phyloP scores from a whole-genome alignment of 2,888 invertebrate species.

The Pheosia tremula region DNA sequence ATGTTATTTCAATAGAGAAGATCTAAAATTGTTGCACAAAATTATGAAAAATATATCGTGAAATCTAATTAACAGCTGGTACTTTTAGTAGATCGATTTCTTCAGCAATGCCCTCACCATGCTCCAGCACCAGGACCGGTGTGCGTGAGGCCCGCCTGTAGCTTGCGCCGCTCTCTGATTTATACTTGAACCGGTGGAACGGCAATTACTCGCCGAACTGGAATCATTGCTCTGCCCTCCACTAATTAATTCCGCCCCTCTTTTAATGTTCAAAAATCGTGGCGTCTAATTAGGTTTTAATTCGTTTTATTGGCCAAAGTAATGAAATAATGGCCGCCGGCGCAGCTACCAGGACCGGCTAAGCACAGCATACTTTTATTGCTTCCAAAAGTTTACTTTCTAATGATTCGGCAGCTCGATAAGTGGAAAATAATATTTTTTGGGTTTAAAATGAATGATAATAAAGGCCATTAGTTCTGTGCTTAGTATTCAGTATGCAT shows the following conservation, averaged over 20 bases:
- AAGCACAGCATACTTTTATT: slow-evolving; percentile 53
- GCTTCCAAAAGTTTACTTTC: slow-evolving; percentile 41
- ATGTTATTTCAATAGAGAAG: too few relatives aligned
- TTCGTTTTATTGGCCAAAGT: slow-evolving; percentile 81
- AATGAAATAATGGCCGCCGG: slow-evolving; percentile 70
- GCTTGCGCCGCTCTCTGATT: slow-evolving; percentile 49
- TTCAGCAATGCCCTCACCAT: neutral
- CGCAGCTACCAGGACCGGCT: slow-evolving; percentile 54
- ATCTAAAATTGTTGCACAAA: too few relatives aligned
- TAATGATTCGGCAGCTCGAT: slow-evolving; percentile 17
- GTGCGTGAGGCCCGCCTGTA: slow-evolving; percentile 18
- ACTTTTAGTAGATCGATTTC: too few relatives aligned
- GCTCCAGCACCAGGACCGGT: neutral
- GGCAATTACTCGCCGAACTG: slow-evolving; percentile 77
- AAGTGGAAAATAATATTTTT: slow-evolving; percentile 25
- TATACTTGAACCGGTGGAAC: slow-evolving; percentile 66
- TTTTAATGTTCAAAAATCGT: slow-evolving; percentile 84
- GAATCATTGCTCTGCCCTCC: slow-evolving; percentile 78
- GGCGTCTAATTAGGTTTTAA: slow-evolving; percentile 84
- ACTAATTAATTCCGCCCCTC: slow-evolving; percentile 82
- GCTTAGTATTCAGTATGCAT: neutral
- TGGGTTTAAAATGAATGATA: slow-evolving; percentile 10
- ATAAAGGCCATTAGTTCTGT: slow-evolving; percentile 11
- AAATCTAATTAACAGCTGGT: too few relatives aligned
- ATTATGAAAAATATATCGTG: too few relatives aligned